Evolutionary conservation across 2,113 vertebrate species (phyloP).

Genomic region (Antidorcas marsupialis): DNA sequence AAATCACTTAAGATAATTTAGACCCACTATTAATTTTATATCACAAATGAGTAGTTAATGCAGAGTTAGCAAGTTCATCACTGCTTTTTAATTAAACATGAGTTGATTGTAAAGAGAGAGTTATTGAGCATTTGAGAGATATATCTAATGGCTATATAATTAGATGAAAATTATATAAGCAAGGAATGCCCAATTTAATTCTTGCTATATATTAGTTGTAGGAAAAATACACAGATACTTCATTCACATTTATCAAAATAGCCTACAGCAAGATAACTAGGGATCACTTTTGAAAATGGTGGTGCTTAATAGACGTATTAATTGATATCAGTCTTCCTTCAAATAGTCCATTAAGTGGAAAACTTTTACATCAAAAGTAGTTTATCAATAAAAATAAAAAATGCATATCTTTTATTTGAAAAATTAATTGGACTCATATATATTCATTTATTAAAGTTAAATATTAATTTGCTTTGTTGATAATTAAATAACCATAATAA

Average conservation of each 20-base stretch:
- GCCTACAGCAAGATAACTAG: constrained; percentile 75
- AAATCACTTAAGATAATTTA: constrained; percentile 73
- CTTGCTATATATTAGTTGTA: constrained; percentile 76
- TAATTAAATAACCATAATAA: constrained; percentile 38
- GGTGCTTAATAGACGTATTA: constrained; percentile 76
- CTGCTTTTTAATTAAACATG: constrained; percentile 82
- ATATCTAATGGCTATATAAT: constrained; percentile 82
- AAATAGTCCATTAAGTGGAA: constrained; percentile 65
- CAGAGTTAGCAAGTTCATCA: constrained; percentile 75
- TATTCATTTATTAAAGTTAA: constrained; percentile 57
- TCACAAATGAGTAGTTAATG: constrained; percentile 75
- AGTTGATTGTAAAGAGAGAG: constrained; percentile 80
- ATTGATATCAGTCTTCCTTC: constrained; percentile 72
- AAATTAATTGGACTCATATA: constrained; percentile 47
- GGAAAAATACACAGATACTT: constrained; percentile 77
- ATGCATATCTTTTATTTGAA: constrained; percentile 44
- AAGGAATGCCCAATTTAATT: constrained; percentile 83
- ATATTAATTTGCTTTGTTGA: constrained; percentile 8
- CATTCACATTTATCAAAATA: constrained; percentile 80
- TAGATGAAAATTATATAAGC: constrained; percentile 83
- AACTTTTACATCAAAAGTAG: constrained; percentile 40
- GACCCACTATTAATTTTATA: constrained; percentile 69
- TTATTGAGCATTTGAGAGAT: constrained; percentile 80
- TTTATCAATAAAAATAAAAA: constrained; percentile 73
- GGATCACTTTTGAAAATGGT: constrained; percentile 78